Evolutionary conservation across 2,113 vertebrate genomes (phyloP).

Genomic region (Pogonocichla stellata): DNA sequence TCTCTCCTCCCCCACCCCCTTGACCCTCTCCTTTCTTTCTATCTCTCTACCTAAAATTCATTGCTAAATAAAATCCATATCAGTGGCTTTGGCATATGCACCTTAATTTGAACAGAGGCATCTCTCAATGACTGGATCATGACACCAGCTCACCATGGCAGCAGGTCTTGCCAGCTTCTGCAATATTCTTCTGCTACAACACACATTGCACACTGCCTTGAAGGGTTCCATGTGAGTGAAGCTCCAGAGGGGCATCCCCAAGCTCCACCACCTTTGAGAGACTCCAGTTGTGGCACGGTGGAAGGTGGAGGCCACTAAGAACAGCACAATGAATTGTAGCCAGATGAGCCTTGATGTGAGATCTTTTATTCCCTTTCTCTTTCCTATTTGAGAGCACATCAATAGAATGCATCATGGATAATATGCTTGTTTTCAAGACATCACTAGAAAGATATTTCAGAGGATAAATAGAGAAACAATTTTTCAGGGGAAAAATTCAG

Average conservation of each 20-base stretch:
- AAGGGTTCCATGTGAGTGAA: neutral
- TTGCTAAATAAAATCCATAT: neutral
- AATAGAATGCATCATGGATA: neutral
- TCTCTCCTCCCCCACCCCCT: neutral
- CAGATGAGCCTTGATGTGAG: neutral
- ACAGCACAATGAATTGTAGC: neutral
- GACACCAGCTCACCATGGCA: neutral
- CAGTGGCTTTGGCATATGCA: neutral
- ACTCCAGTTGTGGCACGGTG: neutral
- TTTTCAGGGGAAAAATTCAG: neutral
- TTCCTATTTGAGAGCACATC: neutral
- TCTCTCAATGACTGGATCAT: too few species aligned
- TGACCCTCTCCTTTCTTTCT: neutral
- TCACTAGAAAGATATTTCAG: neutral
- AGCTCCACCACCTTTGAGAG: fast-evolving
- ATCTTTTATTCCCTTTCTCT: neutral
- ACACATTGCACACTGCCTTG: fast-evolving
- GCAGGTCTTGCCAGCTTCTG: neutral
- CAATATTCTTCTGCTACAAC: neutral
- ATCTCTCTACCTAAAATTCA: neutral
- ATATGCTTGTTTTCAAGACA: neutral
- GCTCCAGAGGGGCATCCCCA: neutral
- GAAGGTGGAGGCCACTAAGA: neutral
- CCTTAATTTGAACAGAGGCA: neutral
- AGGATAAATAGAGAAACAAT: neutral